Conservation (phyloP, 2,888 invertebrate species). For the Adineta ricciae region DNA sequence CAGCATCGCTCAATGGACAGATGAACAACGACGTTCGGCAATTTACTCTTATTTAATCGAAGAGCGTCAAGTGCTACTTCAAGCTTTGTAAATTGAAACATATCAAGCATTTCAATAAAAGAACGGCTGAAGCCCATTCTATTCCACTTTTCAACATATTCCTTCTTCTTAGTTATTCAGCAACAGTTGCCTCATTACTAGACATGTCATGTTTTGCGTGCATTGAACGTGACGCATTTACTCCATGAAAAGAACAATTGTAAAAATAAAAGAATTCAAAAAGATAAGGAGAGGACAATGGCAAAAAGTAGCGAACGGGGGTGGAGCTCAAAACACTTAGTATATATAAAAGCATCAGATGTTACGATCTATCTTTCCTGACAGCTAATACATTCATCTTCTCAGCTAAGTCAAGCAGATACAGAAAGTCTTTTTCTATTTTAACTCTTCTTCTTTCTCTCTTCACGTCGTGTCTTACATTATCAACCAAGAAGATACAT, state of each 20-base stretch:
- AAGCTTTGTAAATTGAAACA: not conserved
- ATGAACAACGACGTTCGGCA: not conserved
- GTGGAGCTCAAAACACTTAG: not conserved
- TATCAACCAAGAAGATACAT: not conserved
- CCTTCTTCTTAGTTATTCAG: not conserved
- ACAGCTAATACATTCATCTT: not conserved
- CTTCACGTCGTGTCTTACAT: not conserved
- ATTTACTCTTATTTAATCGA: not conserved
- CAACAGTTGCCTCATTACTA: not conserved
- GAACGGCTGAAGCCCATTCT: not conserved
- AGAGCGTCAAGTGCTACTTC: not conserved
- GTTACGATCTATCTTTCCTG: not conserved
- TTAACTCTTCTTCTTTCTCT: too few relatives aligned
- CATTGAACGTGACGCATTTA: not conserved
- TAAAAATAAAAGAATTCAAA: not conserved
- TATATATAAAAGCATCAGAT: not conserved
- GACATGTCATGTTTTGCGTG: not conserved
- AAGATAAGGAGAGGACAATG: too few relatives aligned
- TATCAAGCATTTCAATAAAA: not conserved
- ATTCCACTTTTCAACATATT: not conserved
- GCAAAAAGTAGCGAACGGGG: too few relatives aligned
- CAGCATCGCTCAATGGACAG: not conserved
- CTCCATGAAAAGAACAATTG: not conserved
- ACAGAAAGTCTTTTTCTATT: not conserved
- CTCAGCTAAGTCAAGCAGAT: not conserved